phyloP scores from a whole-genome alignment of 2,113 vertebrate species.

The Equus przewalskii region DNA sequence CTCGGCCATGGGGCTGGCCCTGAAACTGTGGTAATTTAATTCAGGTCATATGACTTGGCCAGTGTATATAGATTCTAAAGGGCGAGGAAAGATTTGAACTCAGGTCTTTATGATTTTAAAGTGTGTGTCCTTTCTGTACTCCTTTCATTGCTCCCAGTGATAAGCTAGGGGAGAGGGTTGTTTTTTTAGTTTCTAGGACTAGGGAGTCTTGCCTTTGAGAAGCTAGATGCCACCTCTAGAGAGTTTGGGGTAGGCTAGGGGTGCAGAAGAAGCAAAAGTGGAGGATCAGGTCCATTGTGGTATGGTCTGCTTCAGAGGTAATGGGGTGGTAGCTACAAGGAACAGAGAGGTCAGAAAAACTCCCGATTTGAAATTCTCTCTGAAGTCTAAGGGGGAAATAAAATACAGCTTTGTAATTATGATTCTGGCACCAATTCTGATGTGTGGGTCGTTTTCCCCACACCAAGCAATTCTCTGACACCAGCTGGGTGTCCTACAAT shows the following conservation, averaged over 20 bases:
- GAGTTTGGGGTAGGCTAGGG: background rate
- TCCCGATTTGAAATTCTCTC: conserved; percentile 31
- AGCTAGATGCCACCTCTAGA: background rate
- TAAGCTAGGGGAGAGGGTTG: background rate
- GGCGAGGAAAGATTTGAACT: conserved; percentile 35
- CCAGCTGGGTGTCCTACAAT: background rate
- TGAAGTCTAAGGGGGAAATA: background rate
- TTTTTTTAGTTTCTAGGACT: conserved; percentile 31
- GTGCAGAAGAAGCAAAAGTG: background rate
- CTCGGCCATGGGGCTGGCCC: no score
- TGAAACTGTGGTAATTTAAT: conserved; percentile 53
- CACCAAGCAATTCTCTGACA: background rate
- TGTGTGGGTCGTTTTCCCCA: background rate
- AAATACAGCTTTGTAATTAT: background rate
- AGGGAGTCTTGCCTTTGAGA: background rate
- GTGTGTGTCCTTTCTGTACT: conserved; percentile 12
- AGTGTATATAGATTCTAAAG: background rate
- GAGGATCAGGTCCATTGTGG: background rate
- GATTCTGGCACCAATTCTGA: background rate
- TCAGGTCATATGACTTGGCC: conserved; percentile 22
- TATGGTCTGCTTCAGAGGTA: background rate
- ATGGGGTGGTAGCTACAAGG: background rate
- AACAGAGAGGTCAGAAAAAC: background rate
- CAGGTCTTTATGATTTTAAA: conserved; percentile 25
- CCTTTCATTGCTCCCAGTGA: background rate